Base-by-base conservation (phyloP, 2,113 vertebrate species). In the Nipponia nippon region DNA sequence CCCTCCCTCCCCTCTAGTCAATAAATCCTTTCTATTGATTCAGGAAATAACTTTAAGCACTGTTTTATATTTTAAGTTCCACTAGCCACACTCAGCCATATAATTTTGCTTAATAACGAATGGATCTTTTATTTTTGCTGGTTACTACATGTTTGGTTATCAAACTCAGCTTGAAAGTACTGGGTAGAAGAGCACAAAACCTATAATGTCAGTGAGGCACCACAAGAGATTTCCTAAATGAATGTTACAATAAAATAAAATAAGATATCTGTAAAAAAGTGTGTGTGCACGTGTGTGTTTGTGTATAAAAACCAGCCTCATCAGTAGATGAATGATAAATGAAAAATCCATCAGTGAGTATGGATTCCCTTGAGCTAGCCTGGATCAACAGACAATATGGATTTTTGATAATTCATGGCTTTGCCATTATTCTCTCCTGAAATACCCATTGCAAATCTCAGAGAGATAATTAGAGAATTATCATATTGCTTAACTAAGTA, bases 381-480 rank as follows among this genome's bases (percentile, higher is more conserved):
- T 97, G 80, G 86, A 93, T 94, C 90, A 96, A 94, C 70, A 95
- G 97, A 97, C 97, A 96, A 95, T 96, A 98, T 95, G 95, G 97
- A 97, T 97, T 98, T 97, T 90, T 92, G 97, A 97, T 98, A 98
- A 98, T 98, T 98, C 95, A 91, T 94, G 93, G 93, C 70, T 98
- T 97, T 97, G 96, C 79, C 87, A 83, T 95, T 96, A 96, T 97
- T 96, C 94, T 97, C 80, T 93, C 83, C 88, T 98, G 95, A 93
- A 97, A 97, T 95, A 98, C 92, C 61, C 93, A 89, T 36, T 95
- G 95, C 95, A 94, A 96, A 97, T 96, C 97, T 96, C 95, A 93
- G 96, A 96, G 92, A 97, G 96, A 97, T 98, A 98, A 98, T 98
- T 97, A 98, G 95, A 96, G 93, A 97, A 98, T 98, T 98, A 98